Base-by-base conservation (phyloP, 2,888 invertebrate genomes). In the Ethmia dodecea region DNA sequence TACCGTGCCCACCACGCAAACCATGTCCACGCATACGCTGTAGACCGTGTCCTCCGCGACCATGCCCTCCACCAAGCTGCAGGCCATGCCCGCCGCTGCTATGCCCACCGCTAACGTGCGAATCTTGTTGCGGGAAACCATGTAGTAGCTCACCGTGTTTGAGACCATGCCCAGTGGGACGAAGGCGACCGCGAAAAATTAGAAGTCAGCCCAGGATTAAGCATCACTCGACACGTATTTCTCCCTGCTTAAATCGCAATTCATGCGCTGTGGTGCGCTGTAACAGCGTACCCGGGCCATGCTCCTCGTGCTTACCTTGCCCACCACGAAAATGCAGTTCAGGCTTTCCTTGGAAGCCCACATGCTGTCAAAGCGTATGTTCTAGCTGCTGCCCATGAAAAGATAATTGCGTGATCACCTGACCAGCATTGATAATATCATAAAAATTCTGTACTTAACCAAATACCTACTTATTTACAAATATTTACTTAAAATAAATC, bases 161-260 rank as follows among this genome's bases (percentile, higher is more conserved):
- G 20, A 60, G 68, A 9, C 72, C 65, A 2, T 81, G 83, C 40
- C 70, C 72, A 2, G 56, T 75, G 13, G 70, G 75, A 13, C 66
- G 68, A 9, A 63, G 56, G 25, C 45, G 15, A 5, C 3, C 59
- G 13, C 69, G 74, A 30, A 71, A 46, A 45, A 37, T 43, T 29
- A 58, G 64, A 31, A 73, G 77, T 33, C 72, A 68, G 35, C 76
- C 75, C 1, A 69, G 60, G 47, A 71, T 79, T 10, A 70, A 47
- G 49, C 18, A 65, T 6, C 74, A 73, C 42, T 60, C 52, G 15
- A 74, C 68, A 39, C 57, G 56, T 14, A 56, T 53, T 37, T 84
- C 84, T 8, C 81, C 83, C n/a, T 83, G 83, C 45, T 42, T 37
- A 16, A 84, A 83, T 40, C 66, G 74, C 6, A 47, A 68, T 0